phyloP scores from a whole-genome alignment of 2,888 invertebrate species.

The Digitonthophagus gazella region DNA sequence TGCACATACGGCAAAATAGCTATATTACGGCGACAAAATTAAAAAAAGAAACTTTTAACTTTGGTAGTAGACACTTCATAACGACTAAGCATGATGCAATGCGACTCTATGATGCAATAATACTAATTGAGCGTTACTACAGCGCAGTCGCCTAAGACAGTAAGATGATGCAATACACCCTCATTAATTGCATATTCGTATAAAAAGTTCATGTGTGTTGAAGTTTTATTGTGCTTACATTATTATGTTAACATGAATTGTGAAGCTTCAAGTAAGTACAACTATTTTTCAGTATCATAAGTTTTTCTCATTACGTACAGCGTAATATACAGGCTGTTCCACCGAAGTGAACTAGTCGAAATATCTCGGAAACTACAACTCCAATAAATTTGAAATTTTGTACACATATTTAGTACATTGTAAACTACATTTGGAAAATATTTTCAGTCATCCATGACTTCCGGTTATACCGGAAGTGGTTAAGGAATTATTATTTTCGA shows the following conservation, averaged over 20 bases:
- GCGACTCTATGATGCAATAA: neutral
- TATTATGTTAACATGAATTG: neutral
- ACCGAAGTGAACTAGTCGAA: neutral
- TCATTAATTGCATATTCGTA: neutral
- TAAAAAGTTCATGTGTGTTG: neutral
- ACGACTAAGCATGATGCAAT: no score
- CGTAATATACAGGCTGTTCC: neutral
- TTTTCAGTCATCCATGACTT: no score
- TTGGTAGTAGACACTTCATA: neutral
- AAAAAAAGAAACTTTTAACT: neutral
- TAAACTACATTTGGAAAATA: no score
- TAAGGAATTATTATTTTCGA: no score
- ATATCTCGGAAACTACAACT: no score
- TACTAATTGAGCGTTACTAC: no score
- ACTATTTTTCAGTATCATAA: conserved; percentile 5
- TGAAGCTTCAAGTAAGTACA: neutral
- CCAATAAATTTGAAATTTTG: no score
- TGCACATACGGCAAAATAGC: conserved; percentile 3
- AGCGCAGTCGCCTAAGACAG: neutral
- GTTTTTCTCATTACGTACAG: conserved; percentile 1
- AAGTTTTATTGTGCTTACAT: neutral
- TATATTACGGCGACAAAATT: conserved; percentile 8
- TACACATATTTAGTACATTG: no score
- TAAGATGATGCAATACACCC: neutral
- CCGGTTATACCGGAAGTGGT: no score